A percentile compares a stretch with the other conserved stretches of the same genome.
These are phyloP conservation scores for Thymelicus acteon DNA, from an alignment of 2,888 invertebrate species.

Conservation along the genomic window DNA sequence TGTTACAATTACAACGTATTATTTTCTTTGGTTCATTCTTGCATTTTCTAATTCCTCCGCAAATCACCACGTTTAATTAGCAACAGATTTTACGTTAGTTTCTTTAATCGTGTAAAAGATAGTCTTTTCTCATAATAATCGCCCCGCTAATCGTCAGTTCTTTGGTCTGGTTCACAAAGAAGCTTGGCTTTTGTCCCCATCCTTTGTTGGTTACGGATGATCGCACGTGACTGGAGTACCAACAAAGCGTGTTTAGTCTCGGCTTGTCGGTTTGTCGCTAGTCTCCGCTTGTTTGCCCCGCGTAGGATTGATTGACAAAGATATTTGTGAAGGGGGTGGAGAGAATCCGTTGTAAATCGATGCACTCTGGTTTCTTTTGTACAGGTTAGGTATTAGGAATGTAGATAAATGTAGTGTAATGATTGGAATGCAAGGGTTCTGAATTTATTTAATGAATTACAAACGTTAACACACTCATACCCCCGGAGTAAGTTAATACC, in stretches of 20 bases:
- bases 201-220: conserved; percentile 74
- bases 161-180: conserved; percentile 39
- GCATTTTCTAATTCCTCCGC: neutral
- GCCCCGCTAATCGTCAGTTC: conserved; percentile 10
- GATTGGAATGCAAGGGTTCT: too few relatives aligned
- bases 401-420: too few relatives aligned
- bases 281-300: conserved; percentile 46
- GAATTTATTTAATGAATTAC: too few relatives aligned
- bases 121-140: neutral
- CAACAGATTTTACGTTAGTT: too few relatives aligned
- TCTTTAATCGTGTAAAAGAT: neutral
- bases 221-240: conserved; percentile 72
- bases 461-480: too few relatives aligned
- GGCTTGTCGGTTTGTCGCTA: conserved; percentile 57
- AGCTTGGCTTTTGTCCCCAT: conserved; percentile 56
- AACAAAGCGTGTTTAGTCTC: conserved; percentile 64
- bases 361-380: neutral
- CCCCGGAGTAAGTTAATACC: too few relatives aligned
- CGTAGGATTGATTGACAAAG: conserved; percentile 70
- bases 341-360: neutral
- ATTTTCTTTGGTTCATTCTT: neutral
- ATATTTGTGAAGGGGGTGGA: conserved; percentile 51
- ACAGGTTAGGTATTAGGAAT: too few relatives aligned
- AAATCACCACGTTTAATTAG: neutral
- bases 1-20: neutral